These are phyloP conservation scores for Macrosteles quadrilineatus DNA, from an alignment of 1,140 invertebrate genomes.

Conservation along the genomic window DNA sequence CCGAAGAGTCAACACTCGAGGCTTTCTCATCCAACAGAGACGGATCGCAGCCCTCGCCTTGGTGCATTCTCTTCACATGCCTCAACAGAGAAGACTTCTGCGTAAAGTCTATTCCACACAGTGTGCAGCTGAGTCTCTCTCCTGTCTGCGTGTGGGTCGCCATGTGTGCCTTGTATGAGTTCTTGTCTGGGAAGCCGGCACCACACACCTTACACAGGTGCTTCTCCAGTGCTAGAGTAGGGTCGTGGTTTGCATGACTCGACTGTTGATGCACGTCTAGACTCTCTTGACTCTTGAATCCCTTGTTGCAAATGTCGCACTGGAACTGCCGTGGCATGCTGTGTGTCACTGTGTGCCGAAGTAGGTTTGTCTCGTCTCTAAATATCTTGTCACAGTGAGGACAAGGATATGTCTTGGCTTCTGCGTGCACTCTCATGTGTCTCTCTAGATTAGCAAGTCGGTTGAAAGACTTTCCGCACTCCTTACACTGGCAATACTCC, in stretches of 20 bases:
- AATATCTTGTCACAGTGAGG: slow-evolving; percentile 35
- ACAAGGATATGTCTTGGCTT: slow-evolving; percentile 32
- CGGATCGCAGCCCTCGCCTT: not conserved
- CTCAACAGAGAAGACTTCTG: slow-evolving; percentile 43
- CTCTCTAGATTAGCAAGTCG: slow-evolving; percentile 35
- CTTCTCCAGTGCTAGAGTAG: slow-evolving; percentile 10
- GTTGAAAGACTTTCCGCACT: slow-evolving; percentile 39
- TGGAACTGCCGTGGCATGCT: slow-evolving; percentile 8
- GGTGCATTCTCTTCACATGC: slow-evolving; percentile 43
- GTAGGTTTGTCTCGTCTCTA: slow-evolving; percentile 29
- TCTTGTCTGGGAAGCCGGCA: slow-evolving; percentile 37
- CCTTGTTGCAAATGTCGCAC: slow-evolving; percentile 27
- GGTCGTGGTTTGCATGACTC: slow-evolving; percentile 11
- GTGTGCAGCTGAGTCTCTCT: slow-evolving; percentile 39
- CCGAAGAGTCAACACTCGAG: not conserved
- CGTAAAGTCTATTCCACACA: slow-evolving; percentile 44
- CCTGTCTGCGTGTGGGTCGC: slow-evolving; percentile 37
- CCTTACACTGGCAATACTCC: slow-evolving; percentile 38
- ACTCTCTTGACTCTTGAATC: slow-evolving; percentile 2
- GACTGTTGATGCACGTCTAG: slow-evolving; percentile 15
- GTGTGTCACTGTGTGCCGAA: slow-evolving; percentile 30
- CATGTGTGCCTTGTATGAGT: slow-evolving; percentile 40
- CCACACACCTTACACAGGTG: slow-evolving; percentile 40
- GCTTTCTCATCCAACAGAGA: not conserved
- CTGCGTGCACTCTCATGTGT: slow-evolving; percentile 34